Conservation (phyloP, 1,140 invertebrate species). For the Drosophila albomicans region DNA sequence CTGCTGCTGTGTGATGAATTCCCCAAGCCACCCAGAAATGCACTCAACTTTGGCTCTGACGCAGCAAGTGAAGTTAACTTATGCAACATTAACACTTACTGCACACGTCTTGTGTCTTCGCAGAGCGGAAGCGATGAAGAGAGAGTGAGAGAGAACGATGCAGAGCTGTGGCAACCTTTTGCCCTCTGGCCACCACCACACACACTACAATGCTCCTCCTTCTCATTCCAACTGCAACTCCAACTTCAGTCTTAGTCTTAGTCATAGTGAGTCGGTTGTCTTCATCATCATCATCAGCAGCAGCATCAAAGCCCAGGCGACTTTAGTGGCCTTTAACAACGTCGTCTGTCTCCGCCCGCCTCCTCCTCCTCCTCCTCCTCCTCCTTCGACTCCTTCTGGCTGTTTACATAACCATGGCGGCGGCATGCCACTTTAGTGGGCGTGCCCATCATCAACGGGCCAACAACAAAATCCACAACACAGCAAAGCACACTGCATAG, state of each 20-base stretch:
- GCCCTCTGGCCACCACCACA: slow-evolving; percentile 47
- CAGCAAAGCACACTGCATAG: slow-evolving; percentile 21
- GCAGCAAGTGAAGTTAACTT: slow-evolving; percentile 36
- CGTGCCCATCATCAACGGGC: slow-evolving; percentile 49
- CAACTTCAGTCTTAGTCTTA: not conserved
- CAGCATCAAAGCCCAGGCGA: slow-evolving; percentile 64
- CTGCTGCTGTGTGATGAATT: not conserved
- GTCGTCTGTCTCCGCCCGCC: slow-evolving; percentile 43
- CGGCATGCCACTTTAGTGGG: slow-evolving; percentile 73
- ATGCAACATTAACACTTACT: slow-evolving; percentile 63
- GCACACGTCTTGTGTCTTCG: slow-evolving; percentile 34
- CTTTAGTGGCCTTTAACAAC: slow-evolving; percentile 74
- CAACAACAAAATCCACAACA: slow-evolving; percentile 35
- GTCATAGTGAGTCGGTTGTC: slow-evolving; percentile 22
- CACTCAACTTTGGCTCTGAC: slow-evolving; percentile 10
- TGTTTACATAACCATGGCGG: slow-evolving; percentile 77
- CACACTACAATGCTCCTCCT: slow-evolving; percentile 22
- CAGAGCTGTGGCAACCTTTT: slow-evolving; percentile 47
- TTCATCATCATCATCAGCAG: slow-evolving; percentile 33
- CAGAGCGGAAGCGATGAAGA: not conserved
- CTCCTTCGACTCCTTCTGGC: slow-evolving; percentile 36
- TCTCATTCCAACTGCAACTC: not conserved
- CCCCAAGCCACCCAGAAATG: slow-evolving; percentile 17
- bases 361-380: slow-evolving; percentile 29
- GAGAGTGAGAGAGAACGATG: not conserved